Percentiles rank a stretch among this genome's conserved stretches.
phyloP scores from a whole-genome alignment of 1,140 invertebrate species.

The Macrobrachium rosenbergii region DNA sequence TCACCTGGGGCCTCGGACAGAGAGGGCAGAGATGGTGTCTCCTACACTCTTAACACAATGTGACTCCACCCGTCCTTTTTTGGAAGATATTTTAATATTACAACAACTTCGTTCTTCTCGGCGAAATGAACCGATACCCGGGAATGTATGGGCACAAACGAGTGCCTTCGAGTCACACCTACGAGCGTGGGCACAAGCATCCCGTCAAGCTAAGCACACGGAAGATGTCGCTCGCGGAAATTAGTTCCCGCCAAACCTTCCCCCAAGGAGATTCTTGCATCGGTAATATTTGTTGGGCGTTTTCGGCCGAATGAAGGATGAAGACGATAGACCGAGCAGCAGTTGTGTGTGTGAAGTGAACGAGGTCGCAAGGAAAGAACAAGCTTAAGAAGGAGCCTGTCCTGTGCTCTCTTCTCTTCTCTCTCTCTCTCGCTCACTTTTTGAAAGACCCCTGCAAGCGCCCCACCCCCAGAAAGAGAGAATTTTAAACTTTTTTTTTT shows the following conservation, averaged over 20 bases:
- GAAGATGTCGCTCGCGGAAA: slow-evolving; percentile 33
- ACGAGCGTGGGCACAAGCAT: too few species aligned
- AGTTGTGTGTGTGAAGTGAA: slow-evolving; percentile 62
- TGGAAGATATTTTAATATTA: slow-evolving; percentile 51
- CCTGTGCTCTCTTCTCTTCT: slow-evolving; percentile 15
- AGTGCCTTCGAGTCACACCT: too few species aligned
- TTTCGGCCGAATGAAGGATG: slow-evolving; percentile 59
- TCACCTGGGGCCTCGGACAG: slow-evolving; percentile 37
- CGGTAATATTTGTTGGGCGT: slow-evolving; percentile 61
- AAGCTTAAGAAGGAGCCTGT: background rate
- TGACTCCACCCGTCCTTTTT: slow-evolving; percentile 59
- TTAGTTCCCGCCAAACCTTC: slow-evolving; percentile 41
- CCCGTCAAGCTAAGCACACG: background rate
- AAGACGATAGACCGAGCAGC: slow-evolving; percentile 55
- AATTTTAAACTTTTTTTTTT: background rate
- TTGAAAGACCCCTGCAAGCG: too few species aligned
- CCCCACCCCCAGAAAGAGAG: background rate
- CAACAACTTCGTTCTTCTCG: background rate
- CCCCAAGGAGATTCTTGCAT: slow-evolving; percentile 22
- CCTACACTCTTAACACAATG: slow-evolving; percentile 47
- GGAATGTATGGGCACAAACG: too few species aligned
- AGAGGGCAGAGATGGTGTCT: slow-evolving; percentile 39
- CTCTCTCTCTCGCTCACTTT: background rate
- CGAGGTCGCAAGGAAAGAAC: slow-evolving; percentile 41
- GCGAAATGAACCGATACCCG: too few species aligned